phyloP scores from a whole-genome alignment of 2,113 vertebrate species.

The Ptyas mucosa region DNA sequence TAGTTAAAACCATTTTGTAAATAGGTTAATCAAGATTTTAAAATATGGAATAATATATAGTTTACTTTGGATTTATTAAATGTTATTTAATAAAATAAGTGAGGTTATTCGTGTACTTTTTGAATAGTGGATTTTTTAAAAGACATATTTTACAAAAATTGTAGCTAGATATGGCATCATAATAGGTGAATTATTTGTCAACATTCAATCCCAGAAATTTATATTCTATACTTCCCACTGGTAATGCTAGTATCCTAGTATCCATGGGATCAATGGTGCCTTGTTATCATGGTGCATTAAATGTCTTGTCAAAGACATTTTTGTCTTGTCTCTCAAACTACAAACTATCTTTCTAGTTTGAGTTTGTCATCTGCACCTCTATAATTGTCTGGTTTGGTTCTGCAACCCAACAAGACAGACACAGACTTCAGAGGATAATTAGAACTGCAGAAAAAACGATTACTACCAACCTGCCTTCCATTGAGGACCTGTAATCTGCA shows the following conservation, averaged over 20 bases:
- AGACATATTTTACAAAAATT: neutral
- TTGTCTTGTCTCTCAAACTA: no score
- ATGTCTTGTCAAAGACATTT: neutral
- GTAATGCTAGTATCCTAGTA: neutral
- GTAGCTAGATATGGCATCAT: neutral
- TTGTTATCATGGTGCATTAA: neutral
- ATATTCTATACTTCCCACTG: neutral
- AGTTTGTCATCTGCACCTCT: no score
- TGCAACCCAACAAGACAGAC: no score
- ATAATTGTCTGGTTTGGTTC: no score
- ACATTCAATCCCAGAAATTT: neutral
- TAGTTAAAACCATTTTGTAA: neutral
- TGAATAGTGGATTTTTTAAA: neutral
- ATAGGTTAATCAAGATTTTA: no score
- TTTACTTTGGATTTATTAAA: neutral
- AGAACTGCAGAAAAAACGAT: no score
- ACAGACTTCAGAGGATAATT: no score
- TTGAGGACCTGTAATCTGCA: no score
- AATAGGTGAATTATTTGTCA: neutral
- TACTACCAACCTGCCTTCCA: no score
- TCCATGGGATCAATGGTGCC: neutral
- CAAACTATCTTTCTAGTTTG: neutral
- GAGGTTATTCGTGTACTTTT: neutral
- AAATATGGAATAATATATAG: neutral
- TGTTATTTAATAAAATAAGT: neutral